phyloP scores from a whole-genome alignment of 2,888 invertebrate genomes.

The Eurytoma californica region DNA sequence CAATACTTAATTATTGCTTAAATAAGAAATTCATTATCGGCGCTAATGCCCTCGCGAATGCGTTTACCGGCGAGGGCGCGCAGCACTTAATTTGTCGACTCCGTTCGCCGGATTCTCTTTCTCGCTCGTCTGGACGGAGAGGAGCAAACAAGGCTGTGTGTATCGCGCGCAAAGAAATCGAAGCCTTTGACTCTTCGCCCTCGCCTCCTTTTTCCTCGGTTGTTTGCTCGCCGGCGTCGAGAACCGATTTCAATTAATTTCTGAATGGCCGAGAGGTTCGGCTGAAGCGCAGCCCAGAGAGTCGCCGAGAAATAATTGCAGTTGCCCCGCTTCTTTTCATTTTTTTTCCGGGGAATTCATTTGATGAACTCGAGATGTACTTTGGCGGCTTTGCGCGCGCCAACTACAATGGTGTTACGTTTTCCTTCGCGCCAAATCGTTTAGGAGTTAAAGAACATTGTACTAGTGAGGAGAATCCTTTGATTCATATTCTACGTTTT shows the following conservation, averaged over 20 bases:
- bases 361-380: too few relatives aligned
- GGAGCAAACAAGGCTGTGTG: constrained; percentile 33
- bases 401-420: too few relatives aligned
- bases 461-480: too few relatives aligned
- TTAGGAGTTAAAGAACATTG: too few relatives aligned
- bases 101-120: background rate
- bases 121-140: background rate
- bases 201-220: constrained; percentile 1
- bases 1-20: background rate
- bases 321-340: constrained; percentile 1
- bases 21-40: constrained; percentile 1
- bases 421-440: too few relatives aligned
- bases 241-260: constrained; percentile 43
- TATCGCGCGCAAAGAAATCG: constrained; percentile 32
- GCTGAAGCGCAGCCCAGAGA: constrained; percentile 1
- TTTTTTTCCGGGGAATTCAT: too few relatives aligned
- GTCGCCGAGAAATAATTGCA: constrained; percentile 36
- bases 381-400: too few relatives aligned
- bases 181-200: constrained; percentile 11
- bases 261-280: constrained; percentile 34
- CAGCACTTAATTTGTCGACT: constrained; percentile 42
- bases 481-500: too few relatives aligned
- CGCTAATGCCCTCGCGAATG: background rate
- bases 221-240: constrained; percentile 26
- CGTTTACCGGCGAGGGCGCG: background rate